A percentile compares a stretch with the other conserved stretches of the same genome.
These are phyloP conservation scores for Allolobophora icterica DNA, from an alignment of 2,888 invertebrate genomes.

Conservation along the genomic window DNA sequence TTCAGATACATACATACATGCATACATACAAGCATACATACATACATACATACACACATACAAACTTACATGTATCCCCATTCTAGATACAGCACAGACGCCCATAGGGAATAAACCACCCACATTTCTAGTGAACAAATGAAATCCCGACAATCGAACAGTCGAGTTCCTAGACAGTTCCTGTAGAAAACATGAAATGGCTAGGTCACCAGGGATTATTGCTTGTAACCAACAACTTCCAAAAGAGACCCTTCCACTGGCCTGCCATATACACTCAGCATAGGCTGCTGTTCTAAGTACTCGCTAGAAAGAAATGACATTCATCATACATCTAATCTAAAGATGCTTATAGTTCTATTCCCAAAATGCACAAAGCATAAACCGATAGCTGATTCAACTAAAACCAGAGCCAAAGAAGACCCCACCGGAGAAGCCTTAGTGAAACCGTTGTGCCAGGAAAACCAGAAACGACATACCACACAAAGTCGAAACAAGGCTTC, in stretches of 20 bases:
- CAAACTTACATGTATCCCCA: neutral
- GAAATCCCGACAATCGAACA: neutral
- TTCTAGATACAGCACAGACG: neutral
- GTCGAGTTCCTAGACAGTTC: neutral
- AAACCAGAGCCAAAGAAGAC: neutral
- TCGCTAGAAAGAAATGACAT: no score
- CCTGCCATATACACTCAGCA: neutral
- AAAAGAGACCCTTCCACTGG: neutral
- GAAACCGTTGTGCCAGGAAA: neutral
- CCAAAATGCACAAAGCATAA: neutral
- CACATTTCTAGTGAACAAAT: neutral
- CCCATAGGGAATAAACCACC: neutral
- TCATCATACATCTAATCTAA: no score
- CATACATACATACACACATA: neutral
- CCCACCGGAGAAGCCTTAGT: neutral
- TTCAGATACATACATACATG: neutral
- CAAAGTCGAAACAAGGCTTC: neutral
- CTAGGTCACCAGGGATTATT: neutral
- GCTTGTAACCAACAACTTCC: neutral
- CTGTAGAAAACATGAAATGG: neutral
- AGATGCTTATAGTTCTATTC: no score
- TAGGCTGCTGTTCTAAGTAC: neutral
- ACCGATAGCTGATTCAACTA: neutral
- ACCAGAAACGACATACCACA: neutral
- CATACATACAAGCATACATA: no score